Percentiles rank a stretch among this genome's conserved stretches.
These are phyloP conservation scores for Tinea semifulvella DNA, from an alignment of 2,888 invertebrate genomes.

Conservation along the genomic window DNA sequence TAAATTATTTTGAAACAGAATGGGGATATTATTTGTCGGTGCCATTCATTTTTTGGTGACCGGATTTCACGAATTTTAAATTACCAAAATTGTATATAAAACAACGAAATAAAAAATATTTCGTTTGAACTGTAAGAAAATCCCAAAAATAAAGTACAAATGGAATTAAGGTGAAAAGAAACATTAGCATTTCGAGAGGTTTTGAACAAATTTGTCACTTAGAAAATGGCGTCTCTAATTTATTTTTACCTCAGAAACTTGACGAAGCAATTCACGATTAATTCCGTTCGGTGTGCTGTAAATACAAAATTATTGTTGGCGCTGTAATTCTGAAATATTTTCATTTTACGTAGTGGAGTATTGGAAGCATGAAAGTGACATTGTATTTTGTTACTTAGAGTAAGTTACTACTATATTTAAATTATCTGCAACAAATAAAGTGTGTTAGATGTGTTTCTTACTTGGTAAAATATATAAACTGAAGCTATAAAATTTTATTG, in stretches of 20 bases:
- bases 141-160: conserved; percentile 6
- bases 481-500: no score
- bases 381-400: no score
- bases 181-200: conserved; percentile 5
- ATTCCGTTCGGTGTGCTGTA: conserved; percentile 7
- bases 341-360: no score
- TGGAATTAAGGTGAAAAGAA: conserved; percentile 10
- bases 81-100: background rate
- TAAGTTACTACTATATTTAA: no score
- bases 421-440: no score
- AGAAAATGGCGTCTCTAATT: conserved; percentile 9
- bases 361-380: no score
- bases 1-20: no score
- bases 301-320: conserved; percentile 9
- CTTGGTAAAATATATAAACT: no score
- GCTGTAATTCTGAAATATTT: conserved; percentile 3
- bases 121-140: conserved; percentile 13
- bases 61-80: no score
- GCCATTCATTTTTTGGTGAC: no score
- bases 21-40: no score
- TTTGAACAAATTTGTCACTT: conserved; percentile 10
- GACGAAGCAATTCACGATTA: conserved; percentile 11
- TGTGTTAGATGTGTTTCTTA: no score
- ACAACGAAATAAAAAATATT: background rate
- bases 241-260: conserved; percentile 12